A percentile compares a stretch with the other conserved stretches of the same genome.
Conservation (phyloP, 2,797 vertebrate genomes). For the Martes flavigula region DNA sequence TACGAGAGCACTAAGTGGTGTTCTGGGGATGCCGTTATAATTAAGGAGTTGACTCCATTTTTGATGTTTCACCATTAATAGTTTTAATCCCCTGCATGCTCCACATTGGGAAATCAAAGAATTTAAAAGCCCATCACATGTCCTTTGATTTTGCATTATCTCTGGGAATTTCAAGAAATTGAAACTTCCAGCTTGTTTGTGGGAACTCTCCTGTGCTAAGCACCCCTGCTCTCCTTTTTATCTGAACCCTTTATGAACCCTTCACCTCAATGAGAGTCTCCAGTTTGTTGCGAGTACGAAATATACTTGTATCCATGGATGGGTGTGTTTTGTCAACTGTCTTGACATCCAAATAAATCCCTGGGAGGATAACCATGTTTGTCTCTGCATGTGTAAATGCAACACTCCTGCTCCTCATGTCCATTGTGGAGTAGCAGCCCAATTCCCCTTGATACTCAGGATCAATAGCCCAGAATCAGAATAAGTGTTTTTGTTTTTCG, state of each 20-base stretch:
- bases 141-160: not conserved
- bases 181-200: not conserved
- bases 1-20: not conserved
- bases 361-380: not conserved
- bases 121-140: not conserved
- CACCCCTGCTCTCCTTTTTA: not conserved
- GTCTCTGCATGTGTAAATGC: not conserved
- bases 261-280: not conserved
- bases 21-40: not conserved
- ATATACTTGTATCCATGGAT: not conserved
- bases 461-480: not conserved
- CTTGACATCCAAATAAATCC: not conserved
- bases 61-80: not conserved
- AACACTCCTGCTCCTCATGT: not conserved
- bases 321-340: not conserved
- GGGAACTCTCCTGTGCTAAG: not conserved
- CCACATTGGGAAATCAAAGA: not conserved
- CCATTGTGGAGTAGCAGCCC: not conserved
- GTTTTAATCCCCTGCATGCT: not conserved
- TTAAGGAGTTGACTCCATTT: not conserved
- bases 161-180: not conserved
- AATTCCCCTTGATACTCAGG: not conserved
- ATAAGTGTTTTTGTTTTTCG: not conserved
- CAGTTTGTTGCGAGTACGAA: not conserved
- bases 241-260: fast-evolving